Evolutionary conservation across 2,888 invertebrate species (phyloP).

Genomic region (Drosophila rellima): DNA sequence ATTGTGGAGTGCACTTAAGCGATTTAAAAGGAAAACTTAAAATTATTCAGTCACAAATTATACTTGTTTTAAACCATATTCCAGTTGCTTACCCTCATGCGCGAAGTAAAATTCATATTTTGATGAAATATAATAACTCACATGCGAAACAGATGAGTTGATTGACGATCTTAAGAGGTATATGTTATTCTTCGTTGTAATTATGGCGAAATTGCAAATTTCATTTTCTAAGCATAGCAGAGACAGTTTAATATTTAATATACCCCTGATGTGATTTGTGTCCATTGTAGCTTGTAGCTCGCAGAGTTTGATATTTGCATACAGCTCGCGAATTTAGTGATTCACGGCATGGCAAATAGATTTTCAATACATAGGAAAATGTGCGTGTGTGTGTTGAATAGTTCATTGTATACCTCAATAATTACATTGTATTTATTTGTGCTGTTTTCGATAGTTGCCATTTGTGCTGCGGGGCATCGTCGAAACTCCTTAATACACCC

Average conservation of each 20-base stretch:
- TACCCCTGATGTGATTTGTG: conserved; percentile 3
- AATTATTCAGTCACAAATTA: no score
- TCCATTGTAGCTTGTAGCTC: conserved; percentile 42
- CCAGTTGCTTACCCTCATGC: no score
- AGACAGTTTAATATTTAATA: not conserved
- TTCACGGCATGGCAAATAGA: conserved; percentile 70
- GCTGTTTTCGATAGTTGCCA: conserved; percentile 59
- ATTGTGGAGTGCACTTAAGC: no score
- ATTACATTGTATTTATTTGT: conserved; percentile 77
- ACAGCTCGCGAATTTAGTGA: conserved; percentile 69
- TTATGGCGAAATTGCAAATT: no score
- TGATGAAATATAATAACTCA: no score
- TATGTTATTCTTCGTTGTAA: not conserved
- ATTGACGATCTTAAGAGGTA: not conserved
- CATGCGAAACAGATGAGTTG: no score
- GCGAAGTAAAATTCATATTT: no score
- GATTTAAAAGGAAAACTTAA: no score
- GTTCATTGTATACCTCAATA: conserved; percentile 70
- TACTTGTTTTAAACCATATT: no score
- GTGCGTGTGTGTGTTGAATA: conserved; percentile 24
- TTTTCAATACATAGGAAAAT: conserved; percentile 39
- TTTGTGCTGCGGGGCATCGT: conserved; percentile 37
- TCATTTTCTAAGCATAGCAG: not conserved
- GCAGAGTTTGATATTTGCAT: conserved; percentile 64
- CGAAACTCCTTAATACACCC: conserved; percentile 30